phyloP scores from a whole-genome alignment of 1,140 invertebrate species.

The Drosophila orosa region DNA sequence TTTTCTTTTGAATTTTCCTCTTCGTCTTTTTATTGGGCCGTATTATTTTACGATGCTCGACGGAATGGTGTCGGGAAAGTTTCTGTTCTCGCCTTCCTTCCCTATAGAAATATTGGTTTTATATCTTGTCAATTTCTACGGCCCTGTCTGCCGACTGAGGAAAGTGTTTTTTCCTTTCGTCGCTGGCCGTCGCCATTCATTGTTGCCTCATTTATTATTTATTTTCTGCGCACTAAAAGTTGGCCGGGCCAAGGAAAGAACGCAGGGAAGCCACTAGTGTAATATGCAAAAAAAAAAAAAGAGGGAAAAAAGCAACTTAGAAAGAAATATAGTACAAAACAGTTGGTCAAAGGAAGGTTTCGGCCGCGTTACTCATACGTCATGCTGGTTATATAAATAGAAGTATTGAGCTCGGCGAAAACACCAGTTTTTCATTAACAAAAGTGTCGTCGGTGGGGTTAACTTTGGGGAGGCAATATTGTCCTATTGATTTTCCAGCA shows the following conservation, averaged over 20 bases:
- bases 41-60: constrained; percentile 51
- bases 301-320: not conserved
- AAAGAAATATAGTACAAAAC: constrained; percentile 1
- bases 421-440: constrained; percentile 65
- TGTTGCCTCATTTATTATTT: constrained; percentile 63
- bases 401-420: constrained; percentile 25
- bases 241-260: constrained; percentile 16
- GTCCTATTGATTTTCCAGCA: constrained; percentile 55
- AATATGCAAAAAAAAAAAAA: constrained; percentile 61
- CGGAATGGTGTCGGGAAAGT: constrained; percentile 26
- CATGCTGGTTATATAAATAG: constrained; percentile 33
- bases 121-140: constrained; percentile 59
- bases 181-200: constrained; percentile 15
- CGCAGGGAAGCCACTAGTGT: constrained; percentile 45
- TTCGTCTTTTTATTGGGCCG: constrained; percentile 30
- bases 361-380: constrained; percentile 61
- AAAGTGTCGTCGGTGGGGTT: constrained; percentile 29
- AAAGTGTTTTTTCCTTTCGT: constrained; percentile 30
- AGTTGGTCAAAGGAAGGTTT: constrained; percentile 21
- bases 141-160: constrained; percentile 6
- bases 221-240: constrained; percentile 55
- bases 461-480: constrained; percentile 13
- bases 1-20: constrained; percentile 22
- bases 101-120: constrained; percentile 44
- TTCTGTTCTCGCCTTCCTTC: constrained; percentile 15